Evolutionary conservation across 2,888 invertebrate genomes (phyloP).

Genomic region (Oxyscelio sp.): DNA sequence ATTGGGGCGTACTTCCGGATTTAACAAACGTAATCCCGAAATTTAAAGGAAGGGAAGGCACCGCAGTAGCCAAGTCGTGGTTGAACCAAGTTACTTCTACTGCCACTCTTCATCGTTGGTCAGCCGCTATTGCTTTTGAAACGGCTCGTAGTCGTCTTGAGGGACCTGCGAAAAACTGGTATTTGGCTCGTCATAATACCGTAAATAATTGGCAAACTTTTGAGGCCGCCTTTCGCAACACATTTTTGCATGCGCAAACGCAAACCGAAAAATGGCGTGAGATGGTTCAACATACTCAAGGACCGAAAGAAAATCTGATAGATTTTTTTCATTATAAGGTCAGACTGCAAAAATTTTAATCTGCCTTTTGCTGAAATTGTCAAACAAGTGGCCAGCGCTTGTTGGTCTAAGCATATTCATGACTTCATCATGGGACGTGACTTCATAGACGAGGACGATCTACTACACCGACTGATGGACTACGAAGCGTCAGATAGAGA

Average conservation of each 20-base stretch:
- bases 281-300: slow-evolving; percentile 45
- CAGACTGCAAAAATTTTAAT: slow-evolving; percentile 21
- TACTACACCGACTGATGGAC: slow-evolving; percentile 9
- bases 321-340: slow-evolving; percentile 51
- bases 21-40: neutral
- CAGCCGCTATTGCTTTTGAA: neutral
- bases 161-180: slow-evolving; percentile 9
- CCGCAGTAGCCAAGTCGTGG: slow-evolving; percentile 1
- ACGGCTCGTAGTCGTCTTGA: slow-evolving; percentile 2
- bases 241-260: slow-evolving; percentile 38
- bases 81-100: neutral
- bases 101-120: neutral
- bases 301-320: slow-evolving; percentile 1
- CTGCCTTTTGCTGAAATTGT: slow-evolving; percentile 20
- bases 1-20: neutral
- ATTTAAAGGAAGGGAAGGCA: neutral
- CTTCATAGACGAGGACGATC: slow-evolving; percentile 4
- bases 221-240: neutral
- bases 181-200: neutral
- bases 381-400: neutral
- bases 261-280: slow-evolving; percentile 48
- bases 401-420: neutral
- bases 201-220: neutral
- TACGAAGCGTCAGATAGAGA: slow-evolving; percentile 16
- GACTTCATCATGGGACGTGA: neutral